A percentile compares a stretch with the other conserved stretches of the same genome.
These are phyloP conservation scores for Halcyon smyrnensis DNA, from an alignment of 2,797 vertebrate genomes.

Conservation along the genomic window DNA sequence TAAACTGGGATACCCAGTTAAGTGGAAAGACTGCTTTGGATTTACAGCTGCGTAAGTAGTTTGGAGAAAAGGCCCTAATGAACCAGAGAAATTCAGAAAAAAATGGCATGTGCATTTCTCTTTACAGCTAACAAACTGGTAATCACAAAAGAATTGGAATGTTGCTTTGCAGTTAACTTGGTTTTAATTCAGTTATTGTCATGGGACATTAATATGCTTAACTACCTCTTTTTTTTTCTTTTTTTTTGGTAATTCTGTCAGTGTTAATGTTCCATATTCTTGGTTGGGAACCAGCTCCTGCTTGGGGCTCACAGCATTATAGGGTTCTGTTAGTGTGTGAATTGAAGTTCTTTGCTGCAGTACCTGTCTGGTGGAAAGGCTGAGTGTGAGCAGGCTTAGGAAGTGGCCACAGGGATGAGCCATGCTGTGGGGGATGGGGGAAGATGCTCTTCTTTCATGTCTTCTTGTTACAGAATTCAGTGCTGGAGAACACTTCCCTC, in stretches of 20 bases:
- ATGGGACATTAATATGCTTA: not conserved
- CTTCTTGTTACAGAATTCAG: constrained; percentile 80
- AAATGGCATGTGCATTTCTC: not conserved
- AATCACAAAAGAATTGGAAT: not conserved
- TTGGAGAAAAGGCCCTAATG: not conserved
- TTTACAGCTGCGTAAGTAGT: not conserved
- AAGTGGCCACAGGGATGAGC: not conserved
- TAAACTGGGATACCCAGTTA: not conserved
- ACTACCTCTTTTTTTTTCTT: not conserved
- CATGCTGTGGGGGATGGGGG: accelerated
- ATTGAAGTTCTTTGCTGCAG: not conserved
- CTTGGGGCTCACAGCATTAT: accelerated
- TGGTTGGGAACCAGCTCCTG: not conserved
- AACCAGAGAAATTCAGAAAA: not conserved
- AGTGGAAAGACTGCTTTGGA: not conserved
- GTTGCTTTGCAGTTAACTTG: not conserved
- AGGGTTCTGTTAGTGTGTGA: not conserved
- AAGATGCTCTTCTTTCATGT: not conserved
- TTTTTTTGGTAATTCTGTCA: not conserved
- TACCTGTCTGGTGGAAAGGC: not conserved
- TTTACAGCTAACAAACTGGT: not conserved
- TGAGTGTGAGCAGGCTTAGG: not conserved
- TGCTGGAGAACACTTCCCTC: constrained; percentile 80
- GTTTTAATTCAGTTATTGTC: not conserved
- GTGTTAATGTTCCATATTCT: not conserved